Conservation (phyloP, 2,113 vertebrate species). For the Zosterops borbonicus region DNA sequence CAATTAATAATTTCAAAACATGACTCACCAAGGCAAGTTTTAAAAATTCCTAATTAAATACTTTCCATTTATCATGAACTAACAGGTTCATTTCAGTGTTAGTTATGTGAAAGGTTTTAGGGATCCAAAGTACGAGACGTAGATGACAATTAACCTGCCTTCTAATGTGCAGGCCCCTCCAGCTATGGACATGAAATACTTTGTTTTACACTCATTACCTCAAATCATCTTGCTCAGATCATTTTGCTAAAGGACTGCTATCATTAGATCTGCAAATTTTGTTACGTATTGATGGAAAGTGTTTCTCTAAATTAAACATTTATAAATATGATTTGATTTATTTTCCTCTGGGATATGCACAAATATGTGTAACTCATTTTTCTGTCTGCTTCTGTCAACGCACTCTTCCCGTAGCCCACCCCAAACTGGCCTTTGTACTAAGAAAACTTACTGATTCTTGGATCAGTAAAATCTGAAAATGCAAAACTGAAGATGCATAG, state of each 20-base stretch:
- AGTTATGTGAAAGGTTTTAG: conserved; percentile 13
- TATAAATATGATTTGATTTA: background rate
- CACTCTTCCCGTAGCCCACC: background rate
- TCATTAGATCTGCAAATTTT: conserved; percentile 42
- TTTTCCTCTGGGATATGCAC: background rate
- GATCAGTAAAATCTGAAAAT: background rate
- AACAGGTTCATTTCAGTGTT: background rate
- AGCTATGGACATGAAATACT: background rate
- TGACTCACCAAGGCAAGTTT: background rate
- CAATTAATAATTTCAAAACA: conserved; percentile 1
- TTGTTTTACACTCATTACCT: background rate
- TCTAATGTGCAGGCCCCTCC: background rate
- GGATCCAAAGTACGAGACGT: background rate
- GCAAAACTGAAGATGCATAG: background rate
- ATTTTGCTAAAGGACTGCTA: background rate
- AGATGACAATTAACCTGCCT: background rate
- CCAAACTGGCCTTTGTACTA: background rate
- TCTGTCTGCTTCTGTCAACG: background rate
- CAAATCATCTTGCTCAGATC: background rate
- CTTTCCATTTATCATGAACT: conserved; percentile 6
- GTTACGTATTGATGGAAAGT: conserved; percentile 13
- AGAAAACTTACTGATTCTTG: background rate
- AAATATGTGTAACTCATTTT: background rate
- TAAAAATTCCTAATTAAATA: conserved; percentile 14
- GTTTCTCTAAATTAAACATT: background rate